These are phyloP conservation scores for Pristionchus fissidentatus DNA, from an alignment of 2,888 invertebrate species.

Conservation along the genomic window DNA sequence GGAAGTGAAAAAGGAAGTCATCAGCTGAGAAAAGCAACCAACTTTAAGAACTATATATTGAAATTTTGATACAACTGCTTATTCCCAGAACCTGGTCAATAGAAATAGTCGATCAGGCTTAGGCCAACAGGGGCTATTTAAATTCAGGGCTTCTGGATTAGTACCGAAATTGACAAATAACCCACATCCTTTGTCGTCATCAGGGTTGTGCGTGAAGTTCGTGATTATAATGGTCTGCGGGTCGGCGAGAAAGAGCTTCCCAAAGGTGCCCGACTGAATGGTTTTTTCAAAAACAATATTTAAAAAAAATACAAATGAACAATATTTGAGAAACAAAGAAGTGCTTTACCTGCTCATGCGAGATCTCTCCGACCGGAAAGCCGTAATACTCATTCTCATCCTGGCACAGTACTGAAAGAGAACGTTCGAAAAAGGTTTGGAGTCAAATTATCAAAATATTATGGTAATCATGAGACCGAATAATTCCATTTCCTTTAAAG, in stretches of 20 bases:
- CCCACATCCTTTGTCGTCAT: slow-evolving; percentile 40
- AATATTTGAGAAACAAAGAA: neutral
- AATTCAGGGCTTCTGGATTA: too few relatives aligned
- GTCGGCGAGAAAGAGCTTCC: slow-evolving; percentile 51
- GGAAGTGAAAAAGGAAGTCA: too few relatives aligned
- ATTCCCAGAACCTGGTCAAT: too few relatives aligned
- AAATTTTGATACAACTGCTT: too few relatives aligned
- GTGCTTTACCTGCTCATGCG: neutral
- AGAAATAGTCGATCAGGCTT: too few relatives aligned
- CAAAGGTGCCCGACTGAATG: slow-evolving; percentile 4
- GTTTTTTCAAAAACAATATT: neutral
- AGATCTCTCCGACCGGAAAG: slow-evolving; percentile 10
- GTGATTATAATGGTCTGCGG: slow-evolving; percentile 51
- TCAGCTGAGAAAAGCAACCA: too few relatives aligned
- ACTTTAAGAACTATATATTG: too few relatives aligned
- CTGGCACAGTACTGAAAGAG: neutral
- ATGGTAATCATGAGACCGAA: neutral
- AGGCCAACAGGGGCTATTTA: too few relatives aligned
- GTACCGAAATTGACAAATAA: too few relatives aligned
- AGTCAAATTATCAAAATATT: too few relatives aligned
- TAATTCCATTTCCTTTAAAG: neutral
- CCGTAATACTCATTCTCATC: slow-evolving; percentile 26
- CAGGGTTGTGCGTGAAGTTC: slow-evolving; percentile 47
- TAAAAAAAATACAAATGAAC: too few relatives aligned
- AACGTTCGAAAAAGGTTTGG: neutral